Conservation (phyloP, 2,797 vertebrate species). For the Myripristis jacobus region DNA sequence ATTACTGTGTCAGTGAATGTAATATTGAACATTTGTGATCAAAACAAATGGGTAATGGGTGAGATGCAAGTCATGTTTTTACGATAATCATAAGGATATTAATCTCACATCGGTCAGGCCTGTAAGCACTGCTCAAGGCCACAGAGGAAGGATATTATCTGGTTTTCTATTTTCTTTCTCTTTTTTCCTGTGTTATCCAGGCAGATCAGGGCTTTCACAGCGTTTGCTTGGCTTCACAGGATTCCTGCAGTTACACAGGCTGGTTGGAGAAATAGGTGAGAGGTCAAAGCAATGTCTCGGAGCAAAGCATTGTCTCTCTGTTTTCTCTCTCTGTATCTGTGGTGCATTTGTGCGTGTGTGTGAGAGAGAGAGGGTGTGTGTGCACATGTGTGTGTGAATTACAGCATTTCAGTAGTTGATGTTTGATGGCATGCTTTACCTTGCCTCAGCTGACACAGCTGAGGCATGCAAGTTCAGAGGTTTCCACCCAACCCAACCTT, state of each 20-base stretch:
- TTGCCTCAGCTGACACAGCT: constrained; percentile 35
- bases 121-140: not conserved
- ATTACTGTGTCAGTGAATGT: not conserved
- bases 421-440: constrained; percentile 44
- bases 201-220: constrained; percentile 21
- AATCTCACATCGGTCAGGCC: not conserved
- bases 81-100: not conserved
- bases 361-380: no score
- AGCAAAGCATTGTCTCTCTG: not conserved
- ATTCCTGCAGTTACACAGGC: constrained; percentile 61
- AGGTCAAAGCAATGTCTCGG: constrained; percentile 55
- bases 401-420: constrained; percentile 24
- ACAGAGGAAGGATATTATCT: not conserved
- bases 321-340: constrained; percentile 2
- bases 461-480: constrained; percentile 19
- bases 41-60: not conserved
- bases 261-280: constrained; percentile 68
- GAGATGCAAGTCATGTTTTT: not conserved
- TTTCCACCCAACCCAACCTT: constrained; percentile 3
- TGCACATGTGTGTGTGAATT: constrained; percentile 19
- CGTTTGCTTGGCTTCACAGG: constrained; percentile 26
- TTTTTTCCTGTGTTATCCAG: not conserved
- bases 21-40: not conserved
- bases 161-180: constrained; percentile 17
- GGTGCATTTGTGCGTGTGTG: constrained; percentile 30